Evolutionary conservation across 1,140 invertebrate species (phyloP).

Genomic region (Ceratina japonica): DNA sequence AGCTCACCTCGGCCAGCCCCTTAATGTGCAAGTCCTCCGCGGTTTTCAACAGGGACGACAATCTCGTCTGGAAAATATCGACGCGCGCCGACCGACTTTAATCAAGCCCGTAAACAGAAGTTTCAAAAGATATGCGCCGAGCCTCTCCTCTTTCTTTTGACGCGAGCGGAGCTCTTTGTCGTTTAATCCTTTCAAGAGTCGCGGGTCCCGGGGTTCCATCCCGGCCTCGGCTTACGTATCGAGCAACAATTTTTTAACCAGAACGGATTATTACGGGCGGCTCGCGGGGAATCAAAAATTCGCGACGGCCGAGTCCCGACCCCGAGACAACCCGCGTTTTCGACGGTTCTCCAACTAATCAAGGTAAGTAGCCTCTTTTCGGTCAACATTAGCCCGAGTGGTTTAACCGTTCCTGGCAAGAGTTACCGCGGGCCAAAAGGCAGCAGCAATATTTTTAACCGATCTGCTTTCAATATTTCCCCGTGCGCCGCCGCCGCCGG

Average conservation of each 20-base stretch:
- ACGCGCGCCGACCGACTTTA: constrained; percentile 32
- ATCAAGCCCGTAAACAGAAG: constrained; percentile 11
- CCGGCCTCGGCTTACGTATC: not conserved
- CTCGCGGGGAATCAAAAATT: not conserved
- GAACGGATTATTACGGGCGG: too few species aligned
- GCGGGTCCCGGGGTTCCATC: not conserved
- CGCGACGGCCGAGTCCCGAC: not conserved
- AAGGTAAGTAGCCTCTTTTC: constrained; percentile 30
- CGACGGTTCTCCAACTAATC: constrained; percentile 17
- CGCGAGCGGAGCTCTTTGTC: not conserved
- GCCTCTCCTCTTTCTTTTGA: not conserved
- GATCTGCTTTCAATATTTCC: constrained; percentile 33
- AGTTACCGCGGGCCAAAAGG: constrained; percentile 5
- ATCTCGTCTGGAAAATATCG: constrained; percentile 71
- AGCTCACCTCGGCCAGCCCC: constrained; percentile 92
- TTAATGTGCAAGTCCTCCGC: constrained; percentile 95
- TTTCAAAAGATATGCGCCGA: not conserved
- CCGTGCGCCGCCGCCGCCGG: not conserved
- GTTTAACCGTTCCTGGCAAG: constrained; percentile 32
- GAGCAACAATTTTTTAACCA: not conserved
- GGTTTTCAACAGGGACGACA: constrained; percentile 92
- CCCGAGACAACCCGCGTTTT: not conserved
- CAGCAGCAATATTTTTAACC: constrained; percentile 15
- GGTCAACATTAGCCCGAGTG: constrained; percentile 8
- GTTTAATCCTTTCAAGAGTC: constrained; percentile 1